Base-by-base conservation (phyloP, 2,113 vertebrate species). In the Oreotragus oreotragus region DNA sequence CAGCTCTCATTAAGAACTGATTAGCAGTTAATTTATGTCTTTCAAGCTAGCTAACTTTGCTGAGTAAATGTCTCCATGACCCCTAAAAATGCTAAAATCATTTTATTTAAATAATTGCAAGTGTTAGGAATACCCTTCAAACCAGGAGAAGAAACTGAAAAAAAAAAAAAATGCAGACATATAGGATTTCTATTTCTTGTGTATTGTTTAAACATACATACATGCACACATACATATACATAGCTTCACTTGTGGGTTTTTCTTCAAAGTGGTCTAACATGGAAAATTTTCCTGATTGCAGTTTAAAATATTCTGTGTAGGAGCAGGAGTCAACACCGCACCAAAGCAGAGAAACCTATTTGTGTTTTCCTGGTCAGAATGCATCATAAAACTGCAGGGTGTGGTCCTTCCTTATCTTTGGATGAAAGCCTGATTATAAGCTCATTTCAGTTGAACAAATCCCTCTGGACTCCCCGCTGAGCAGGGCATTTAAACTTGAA, bases 371-470 rank as follows among this genome's bases (percentile, higher is more conserved):
- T 98, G 86, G 98, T 96, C 97, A 98, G 80, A 79, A 95, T 91
- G 80, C 89, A 96, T 91, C 97, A 96, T 80, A 95, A 93, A 98
- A 97, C 96, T 98, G 84, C 94, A 92, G 95, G 97, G 98, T 98
- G 97, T 97, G 98, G 98, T 98, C 95, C 98, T 98, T 98, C 97
- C 97, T 98, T 98, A 98, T 98, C 98, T 98, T 98, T 98, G 98
- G 98, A 98, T 97, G 97, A 98, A 99, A 98, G 98, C 97, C 98
- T 98, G 98, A 99, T 98, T 98, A 98, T 98, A 99, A 99, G 91
- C 98, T 98, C 98, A 99, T 98, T 98, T 99, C 98, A 98, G 98
- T 87, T 98, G 98, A 98, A 98, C 98, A 98, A 98, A 99, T 98
- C 98, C 98, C 98, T 98, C 97, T 97, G 97, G 98, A 96, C 95